Evolutionary conservation across 2,113 vertebrate species (phyloP).

Genomic region (Oryzias celebensis): DNA sequence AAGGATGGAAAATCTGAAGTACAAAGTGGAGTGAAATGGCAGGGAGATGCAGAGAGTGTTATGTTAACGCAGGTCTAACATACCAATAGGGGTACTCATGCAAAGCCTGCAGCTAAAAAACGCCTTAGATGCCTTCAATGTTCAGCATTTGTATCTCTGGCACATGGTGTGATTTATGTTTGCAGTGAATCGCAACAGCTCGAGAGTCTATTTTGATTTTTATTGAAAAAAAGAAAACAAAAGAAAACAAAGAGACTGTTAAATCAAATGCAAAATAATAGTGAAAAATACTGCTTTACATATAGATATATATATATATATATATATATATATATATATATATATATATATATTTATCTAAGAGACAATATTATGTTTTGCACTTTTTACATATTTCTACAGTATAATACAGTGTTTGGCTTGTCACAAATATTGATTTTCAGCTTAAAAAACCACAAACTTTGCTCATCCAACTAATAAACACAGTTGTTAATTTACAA

Average conservation of each 20-base stretch:
- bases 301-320: conserved; percentile 10
- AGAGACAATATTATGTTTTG: conserved; percentile 51
- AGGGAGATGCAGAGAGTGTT: conserved; percentile 39
- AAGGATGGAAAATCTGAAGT: conserved; percentile 15
- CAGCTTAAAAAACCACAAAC: conserved; percentile 33
- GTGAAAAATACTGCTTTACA: conserved; percentile 59
- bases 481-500: conserved; percentile 21
- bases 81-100: conserved; percentile 43
- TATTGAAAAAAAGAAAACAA: conserved; percentile 2
- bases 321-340: conserved; percentile 47
- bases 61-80: conserved; percentile 43
- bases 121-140: conserved; percentile 53
- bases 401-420: conserved; percentile 63
- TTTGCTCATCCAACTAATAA: conserved; percentile 30
- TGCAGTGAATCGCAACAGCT: conserved; percentile 58
- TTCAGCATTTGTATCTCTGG: conserved; percentile 63
- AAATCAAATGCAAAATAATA: conserved; percentile 61
- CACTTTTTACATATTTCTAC: conserved; percentile 64
- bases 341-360: conserved; percentile 42
- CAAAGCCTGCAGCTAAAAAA: conserved; percentile 57
- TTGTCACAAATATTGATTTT: conserved; percentile 41
- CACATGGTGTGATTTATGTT: conserved; percentile 63
- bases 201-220: conserved; percentile 53
- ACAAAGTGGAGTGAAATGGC: conserved; percentile 21
- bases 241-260: conserved; percentile 45